Base-by-base conservation (phyloP, 2,797 vertebrate genomes). In the Cephalopachus bancanus region DNA sequence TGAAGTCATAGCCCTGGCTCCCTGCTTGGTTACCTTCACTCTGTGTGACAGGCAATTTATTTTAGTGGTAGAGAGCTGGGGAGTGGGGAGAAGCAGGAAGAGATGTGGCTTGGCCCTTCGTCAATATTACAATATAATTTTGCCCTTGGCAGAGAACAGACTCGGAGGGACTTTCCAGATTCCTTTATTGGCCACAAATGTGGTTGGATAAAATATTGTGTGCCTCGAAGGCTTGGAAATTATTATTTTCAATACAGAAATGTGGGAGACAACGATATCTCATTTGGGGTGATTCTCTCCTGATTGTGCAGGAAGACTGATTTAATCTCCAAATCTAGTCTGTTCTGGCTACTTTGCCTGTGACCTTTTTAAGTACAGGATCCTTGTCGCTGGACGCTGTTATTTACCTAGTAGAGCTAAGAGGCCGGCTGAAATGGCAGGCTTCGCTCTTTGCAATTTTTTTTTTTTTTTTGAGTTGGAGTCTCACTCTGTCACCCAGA, bases 141-240 rank as follows among this genome's bases (percentile, higher is more conserved):
- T 88, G 83, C 30, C 89, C n/a, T 91, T 94, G 84, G 76, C 65
- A 92, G 79, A 15, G 67, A 87, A 86, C n/a, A 80, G 37, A 60
- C 30, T 76, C 91, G 2, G 4, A 87, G 76, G 96, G 86, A 78
- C 89, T 76, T 65, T 92, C 86, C 8, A 1, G 85, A 76, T 74
- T 90, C 72, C 57, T 87, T 92, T 72, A 72, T 5, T 95, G 59
- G 44, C 80, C 90, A 22, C 65, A 53, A 72, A n/a, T 76, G 74
- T 67, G 74, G 92, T 67, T 76, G 83, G 78, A 91, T 89, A 71
- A 94, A 83, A 83, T 83, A 89, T 49, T 26, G 51, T 30, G 59
- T 79, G 83, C 57, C 55, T 26, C 69, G 67, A 78, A 76, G 74
- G 33, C 57, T 84, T 57, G 67, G 49, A 83, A 83, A 83, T 79